Evolutionary conservation across 1,140 invertebrate species (phyloP).

Genomic region (Drosophila seguyi): DNA sequence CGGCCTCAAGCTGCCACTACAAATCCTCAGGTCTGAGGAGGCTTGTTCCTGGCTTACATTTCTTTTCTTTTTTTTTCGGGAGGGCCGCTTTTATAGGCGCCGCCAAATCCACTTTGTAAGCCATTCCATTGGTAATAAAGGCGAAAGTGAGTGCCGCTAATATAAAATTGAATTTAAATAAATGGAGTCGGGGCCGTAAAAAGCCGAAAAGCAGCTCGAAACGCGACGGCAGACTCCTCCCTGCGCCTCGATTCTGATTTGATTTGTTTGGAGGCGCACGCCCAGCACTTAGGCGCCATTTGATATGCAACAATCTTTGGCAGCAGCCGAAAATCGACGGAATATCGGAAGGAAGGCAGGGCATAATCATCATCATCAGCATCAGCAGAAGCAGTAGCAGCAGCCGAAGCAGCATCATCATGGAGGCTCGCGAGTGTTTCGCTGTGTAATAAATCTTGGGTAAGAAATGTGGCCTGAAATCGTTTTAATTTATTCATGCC

Average conservation of each 20-base stretch:
- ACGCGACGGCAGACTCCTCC: conserved; percentile 6
- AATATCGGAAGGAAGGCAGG: conserved; percentile 38
- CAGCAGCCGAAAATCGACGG: conserved; percentile 32
- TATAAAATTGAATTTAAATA: conserved; percentile 83
- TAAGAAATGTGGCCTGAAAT: conserved; percentile 70
- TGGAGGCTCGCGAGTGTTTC: conserved; percentile 21
- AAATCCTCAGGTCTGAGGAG: conserved; percentile 23
- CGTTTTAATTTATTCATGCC: conserved; percentile 77
- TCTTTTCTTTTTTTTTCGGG: background rate
- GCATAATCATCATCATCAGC: conserved; percentile 60
- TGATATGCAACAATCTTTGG: conserved; percentile 82
- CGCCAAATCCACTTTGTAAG: conserved; percentile 77
- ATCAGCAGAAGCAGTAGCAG: conserved; percentile 18
- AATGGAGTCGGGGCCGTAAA: conserved; percentile 75
- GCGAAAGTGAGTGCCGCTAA: conserved; percentile 76
- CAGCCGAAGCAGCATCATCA: conserved; percentile 2
- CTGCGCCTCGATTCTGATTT: conserved; percentile 70
- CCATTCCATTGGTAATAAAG: conserved; percentile 69
- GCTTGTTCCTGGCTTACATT: conserved; percentile 12
- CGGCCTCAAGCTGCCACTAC: conserved; percentile 10
- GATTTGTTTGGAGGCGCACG: conserved; percentile 67
- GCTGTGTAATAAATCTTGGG: conserved; percentile 68
- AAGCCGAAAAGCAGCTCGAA: conserved; percentile 47
- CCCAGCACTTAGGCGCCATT: conserved; percentile 75
- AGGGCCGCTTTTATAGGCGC: conserved; percentile 49